phyloP scores from a whole-genome alignment of 2,888 invertebrate species.

The Troilus luridus region DNA sequence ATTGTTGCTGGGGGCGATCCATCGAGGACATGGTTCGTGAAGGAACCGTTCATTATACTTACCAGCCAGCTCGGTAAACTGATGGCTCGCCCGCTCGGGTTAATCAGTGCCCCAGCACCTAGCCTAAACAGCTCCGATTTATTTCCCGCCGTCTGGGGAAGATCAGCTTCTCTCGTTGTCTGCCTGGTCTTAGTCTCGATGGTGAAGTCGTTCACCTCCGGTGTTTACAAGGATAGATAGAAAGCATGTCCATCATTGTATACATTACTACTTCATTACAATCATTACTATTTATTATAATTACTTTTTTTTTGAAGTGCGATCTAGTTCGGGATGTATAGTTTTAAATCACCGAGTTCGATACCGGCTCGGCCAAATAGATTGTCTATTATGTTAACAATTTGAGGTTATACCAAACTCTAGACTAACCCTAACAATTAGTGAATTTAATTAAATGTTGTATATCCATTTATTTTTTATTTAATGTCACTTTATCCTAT shows the following conservation, averaged over 20 bases:
- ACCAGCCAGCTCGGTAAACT: background rate
- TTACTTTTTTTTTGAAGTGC: too few relatives aligned
- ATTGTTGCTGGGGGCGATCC: slow-evolving; percentile 10
- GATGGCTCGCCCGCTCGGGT: background rate
- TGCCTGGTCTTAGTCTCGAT: background rate
- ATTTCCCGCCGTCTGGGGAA: background rate
- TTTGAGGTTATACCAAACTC: too few relatives aligned
- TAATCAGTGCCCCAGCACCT: slow-evolving; percentile 11
- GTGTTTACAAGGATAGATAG: background rate
- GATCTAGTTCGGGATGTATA: too few relatives aligned
- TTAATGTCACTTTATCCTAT: too few relatives aligned
- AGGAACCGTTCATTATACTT: slow-evolving; percentile 41
- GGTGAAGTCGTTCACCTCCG: background rate
- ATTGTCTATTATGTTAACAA: too few relatives aligned
- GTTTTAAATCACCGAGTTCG: too few relatives aligned
- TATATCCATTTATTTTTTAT: too few relatives aligned
- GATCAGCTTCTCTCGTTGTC: background rate
- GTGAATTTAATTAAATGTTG: too few relatives aligned
- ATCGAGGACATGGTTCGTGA: slow-evolving; percentile 21
- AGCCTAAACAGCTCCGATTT: background rate
- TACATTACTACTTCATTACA: too few relatives aligned
- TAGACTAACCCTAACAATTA: too few relatives aligned
- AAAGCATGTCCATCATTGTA: background rate
- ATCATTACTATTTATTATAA: too few relatives aligned
- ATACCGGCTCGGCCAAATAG: too few relatives aligned